Base-by-base conservation (phyloP, 2,888 invertebrate species). In the Protophormia terraenovae region DNA sequence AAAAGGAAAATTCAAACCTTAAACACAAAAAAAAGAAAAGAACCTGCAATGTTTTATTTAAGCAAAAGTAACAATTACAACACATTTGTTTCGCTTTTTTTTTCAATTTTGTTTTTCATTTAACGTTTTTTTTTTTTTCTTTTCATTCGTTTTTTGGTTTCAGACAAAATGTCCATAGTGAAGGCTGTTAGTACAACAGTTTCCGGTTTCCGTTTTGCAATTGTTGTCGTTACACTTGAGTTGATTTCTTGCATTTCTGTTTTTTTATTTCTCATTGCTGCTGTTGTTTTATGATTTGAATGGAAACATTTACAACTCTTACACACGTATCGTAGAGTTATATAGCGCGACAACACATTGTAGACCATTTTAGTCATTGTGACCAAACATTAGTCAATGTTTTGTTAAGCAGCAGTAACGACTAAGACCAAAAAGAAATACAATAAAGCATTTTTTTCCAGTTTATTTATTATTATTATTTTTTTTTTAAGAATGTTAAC, bases 201-300 rank as follows among this genome's bases (percentile, higher is more conserved):
- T 85, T 85, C 85, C 85, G 85, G 81, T 85, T 85, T 85, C 85
- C 85, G 85, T 85, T 82, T 62, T 85, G 55, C 85, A 85, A 85
- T 85, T 85, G 85, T 85, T 78, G 85, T 82, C 81, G 82, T 85
- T 82, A 85, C 82, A 85, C 85, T 85, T 85, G 72, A 84, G 84
- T 84, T 81, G 80, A 66, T 77, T 81, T 72, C 72, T 80, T 80
- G n/a, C 73, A 62, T n/a, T 22, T 2, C 32, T 16, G 22, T 75
- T 76, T 45, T 79, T 53, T 3, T 47, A 12, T 62, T 45, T 71
- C 6, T 22, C 3, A 19, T 19, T 29, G n/a, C 5, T n/a, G 38
- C 19, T 60, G 4, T 53, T 32, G 27, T 32, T 14, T 6, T 58
- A 53, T 41, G 35, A 47, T 14, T 55, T 55, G 45, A 4, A 16